Evolutionary conservation across 1,140 invertebrate species (phyloP), one percentile per base, ranked within the genome.

Genomic region (Orussus abietinus): DNA sequence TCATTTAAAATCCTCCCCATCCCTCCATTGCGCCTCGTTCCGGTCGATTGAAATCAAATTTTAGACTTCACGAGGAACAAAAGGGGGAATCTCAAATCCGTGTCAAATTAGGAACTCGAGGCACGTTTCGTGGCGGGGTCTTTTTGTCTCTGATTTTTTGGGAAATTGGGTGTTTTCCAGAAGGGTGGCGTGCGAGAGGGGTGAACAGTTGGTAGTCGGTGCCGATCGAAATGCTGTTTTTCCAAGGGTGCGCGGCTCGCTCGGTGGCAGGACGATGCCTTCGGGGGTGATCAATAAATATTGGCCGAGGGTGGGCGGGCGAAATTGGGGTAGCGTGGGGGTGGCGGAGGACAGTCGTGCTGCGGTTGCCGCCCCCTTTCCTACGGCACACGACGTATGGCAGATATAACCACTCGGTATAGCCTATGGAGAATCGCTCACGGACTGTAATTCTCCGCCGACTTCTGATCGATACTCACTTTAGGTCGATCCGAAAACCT

Each of bases 241-340:
- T 51, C 31, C 18, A 47, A 41, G 47, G 55, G 35, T 42, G 25
- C 18, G n/a, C n/a, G n/a, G n/a, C n/a, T n/a, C n/a, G n/a, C 41
- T 26, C 4, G 34, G 29, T n/a, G 22, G 52, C 58, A 54, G 61
- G 55, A 66, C 62, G 64, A 68, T 66, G 58, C 66, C 66, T 69
- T 65, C 53, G 61, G 64, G 64, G 63, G 53, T 72, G 63, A 71
- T 74, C 70, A 59, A 71, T 74, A 74, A 73, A 74, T 71, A 74
- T 71, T 64, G 68, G 66, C 59, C 59, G 53, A 57, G 64, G 62
- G 63, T 60, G n/a, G n/a, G n/a, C n/a, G n/a, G n/a, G n/a, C n/a
- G 55, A 68, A 65, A 69, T 65, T 61, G 59, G 64, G 53, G 56
- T 62, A 51, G 49, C 53, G 49, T 47, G 34, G 49, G 19, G 17